Percentiles rank a stretch among this genome's conserved stretches.
Evolutionary conservation across 2,888 invertebrate genomes (phyloP).

Genomic region (Parapristionchus giblindavisi): DNA sequence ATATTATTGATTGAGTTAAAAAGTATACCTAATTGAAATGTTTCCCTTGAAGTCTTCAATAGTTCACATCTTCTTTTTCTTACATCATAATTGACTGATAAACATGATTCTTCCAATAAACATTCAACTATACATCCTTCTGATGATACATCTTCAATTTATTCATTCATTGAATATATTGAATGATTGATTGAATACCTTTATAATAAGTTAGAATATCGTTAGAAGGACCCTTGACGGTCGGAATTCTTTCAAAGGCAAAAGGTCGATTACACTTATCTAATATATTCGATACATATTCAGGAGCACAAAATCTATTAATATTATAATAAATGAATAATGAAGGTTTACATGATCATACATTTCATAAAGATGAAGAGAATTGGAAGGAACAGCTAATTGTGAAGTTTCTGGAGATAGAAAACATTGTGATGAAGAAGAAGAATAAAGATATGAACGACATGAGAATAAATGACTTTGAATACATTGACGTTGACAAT

Average conservation of each 20-base stretch:
- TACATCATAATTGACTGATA: constrained; percentile 43
- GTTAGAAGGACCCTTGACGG: background rate
- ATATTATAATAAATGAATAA: background rate
- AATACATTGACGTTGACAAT: constrained; percentile 63
- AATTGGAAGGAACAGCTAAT: constrained; percentile 53
- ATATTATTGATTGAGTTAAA: background rate
- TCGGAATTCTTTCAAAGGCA: constrained; percentile 17
- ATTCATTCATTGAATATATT: background rate
- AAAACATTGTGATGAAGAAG: constrained; percentile 54
- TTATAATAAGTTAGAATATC: background rate
- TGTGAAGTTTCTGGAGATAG: constrained; percentile 60
- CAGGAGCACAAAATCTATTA: constrained; percentile 9
- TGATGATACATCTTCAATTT: constrained; percentile 32
- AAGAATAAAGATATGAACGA: constrained; percentile 47
- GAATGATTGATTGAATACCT: background rate
- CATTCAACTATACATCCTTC: constrained; percentile 49
- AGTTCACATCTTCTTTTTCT: constrained; percentile 42
- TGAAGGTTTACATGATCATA: background rate
- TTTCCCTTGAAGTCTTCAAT: constrained; percentile 38
- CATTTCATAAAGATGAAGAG: constrained; percentile 62
- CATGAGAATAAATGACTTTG: constrained; percentile 59
- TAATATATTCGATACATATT: background rate
- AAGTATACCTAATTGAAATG: background rate
- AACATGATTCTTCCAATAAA: constrained; percentile 43
- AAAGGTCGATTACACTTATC: constrained; percentile 26